phyloP scores from a whole-genome alignment of 2,888 invertebrate species.

The Dromius quadrimaculatus region DNA sequence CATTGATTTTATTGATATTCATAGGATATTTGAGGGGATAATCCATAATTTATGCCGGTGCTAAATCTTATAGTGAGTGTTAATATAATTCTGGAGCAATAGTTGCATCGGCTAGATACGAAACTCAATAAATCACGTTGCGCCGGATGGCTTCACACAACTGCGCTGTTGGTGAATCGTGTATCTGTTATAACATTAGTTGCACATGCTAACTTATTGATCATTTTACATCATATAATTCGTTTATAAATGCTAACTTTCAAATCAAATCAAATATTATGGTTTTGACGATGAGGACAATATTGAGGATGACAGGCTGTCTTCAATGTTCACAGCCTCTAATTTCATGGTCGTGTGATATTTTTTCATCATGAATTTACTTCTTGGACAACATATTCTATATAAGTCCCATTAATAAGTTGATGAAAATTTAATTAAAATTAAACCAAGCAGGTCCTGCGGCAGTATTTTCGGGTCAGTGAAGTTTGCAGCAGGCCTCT shows the following conservation, averaged over 20 bases:
- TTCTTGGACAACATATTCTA: no score
- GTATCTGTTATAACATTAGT: constrained; percentile 19
- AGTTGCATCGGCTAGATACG: constrained; percentile 7
- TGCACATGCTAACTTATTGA: constrained; percentile 11
- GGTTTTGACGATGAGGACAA: no score
- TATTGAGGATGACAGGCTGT: no score
- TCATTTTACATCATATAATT: neutral
- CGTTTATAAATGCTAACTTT: constrained; percentile 7
- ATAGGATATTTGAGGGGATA: neutral
- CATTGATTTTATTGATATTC: neutral
- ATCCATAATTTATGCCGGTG: neutral
- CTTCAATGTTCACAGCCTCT: no score
- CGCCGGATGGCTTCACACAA: constrained; percentile 23
- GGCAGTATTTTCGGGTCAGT: constrained; percentile 41
- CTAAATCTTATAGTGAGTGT: constrained; percentile 10
- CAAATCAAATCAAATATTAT: no score
- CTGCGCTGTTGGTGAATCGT: neutral
- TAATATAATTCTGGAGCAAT: constrained; percentile 24
- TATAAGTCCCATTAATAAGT: no score
- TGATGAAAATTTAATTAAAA: neutral
- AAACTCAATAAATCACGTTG: constrained; percentile 20
- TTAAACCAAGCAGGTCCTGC: neutral
- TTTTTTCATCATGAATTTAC: no score
- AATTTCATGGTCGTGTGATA: no score
- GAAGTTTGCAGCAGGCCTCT: constrained; percentile 34